A percentile compares a stretch with the other conserved stretches of the same genome.
Evolutionary conservation across 2,888 invertebrate genomes (phyloP).

Genomic region (Digitonthophagus gazella): DNA sequence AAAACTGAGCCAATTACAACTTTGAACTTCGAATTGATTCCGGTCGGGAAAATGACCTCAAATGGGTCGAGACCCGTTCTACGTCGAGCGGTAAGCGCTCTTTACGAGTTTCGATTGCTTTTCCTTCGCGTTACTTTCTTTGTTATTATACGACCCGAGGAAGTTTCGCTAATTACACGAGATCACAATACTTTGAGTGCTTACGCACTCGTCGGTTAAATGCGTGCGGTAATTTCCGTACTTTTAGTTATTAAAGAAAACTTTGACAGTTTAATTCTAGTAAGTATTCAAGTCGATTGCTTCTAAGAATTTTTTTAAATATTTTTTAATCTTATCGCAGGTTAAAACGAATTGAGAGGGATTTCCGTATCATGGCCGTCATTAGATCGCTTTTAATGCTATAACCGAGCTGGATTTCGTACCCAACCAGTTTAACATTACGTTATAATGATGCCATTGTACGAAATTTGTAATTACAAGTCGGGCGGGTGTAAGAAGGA

Average conservation of each 20-base stretch:
- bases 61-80: background rate
- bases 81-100: background rate
- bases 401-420: background rate
- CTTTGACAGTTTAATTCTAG: no score
- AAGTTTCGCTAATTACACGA: background rate
- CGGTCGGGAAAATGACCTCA: background rate
- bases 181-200: background rate
- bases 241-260: no score
- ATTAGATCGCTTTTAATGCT: no score
- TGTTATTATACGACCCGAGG: background rate
- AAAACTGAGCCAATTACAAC: constrained; percentile 14
- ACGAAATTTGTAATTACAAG: background rate
- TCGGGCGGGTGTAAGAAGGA: background rate
- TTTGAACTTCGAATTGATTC: constrained; percentile 12
- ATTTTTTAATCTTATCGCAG: background rate
- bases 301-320: background rate
- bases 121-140: background rate
- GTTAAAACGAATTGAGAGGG: background rate
- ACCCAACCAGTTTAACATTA: background rate
- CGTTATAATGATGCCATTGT: background rate
- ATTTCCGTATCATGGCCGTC: background rate
- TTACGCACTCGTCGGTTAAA: no score
- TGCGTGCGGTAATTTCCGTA: no score
- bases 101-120: background rate
- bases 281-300: no score